phyloP scores from a whole-genome alignment of 2,888 invertebrate species.

The Bedellia somnulentella region DNA sequence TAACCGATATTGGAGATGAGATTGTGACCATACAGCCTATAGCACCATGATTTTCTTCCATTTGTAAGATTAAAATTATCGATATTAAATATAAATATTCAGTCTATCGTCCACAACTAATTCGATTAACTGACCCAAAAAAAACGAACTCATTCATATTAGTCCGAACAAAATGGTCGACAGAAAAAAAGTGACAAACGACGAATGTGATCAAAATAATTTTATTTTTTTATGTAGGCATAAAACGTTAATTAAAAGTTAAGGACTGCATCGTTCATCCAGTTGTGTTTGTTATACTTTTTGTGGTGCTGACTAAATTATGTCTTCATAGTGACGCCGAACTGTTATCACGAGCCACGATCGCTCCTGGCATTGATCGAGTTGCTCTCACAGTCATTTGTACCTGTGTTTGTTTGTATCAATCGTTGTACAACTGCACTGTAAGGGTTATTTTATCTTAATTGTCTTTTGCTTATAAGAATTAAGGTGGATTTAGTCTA shows the following conservation, averaged over 20 bases:
- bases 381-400: conserved; percentile 40
- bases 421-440: too few relatives aligned
- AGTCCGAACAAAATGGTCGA: too few relatives aligned
- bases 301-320: conserved; percentile 51
- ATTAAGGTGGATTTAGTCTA: too few relatives aligned
- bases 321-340: conserved; percentile 51
- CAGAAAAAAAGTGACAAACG: too few relatives aligned
- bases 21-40: too few relatives aligned
- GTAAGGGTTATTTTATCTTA: too few relatives aligned
- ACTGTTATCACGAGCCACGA: conserved; percentile 39
- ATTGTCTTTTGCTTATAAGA: too few relatives aligned
- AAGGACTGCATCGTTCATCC: conserved; percentile 44
- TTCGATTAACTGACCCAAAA: background rate
- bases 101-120: background rate
- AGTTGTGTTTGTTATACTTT: conserved; percentile 32
- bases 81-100: background rate
- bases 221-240: too few relatives aligned
- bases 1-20: too few relatives aligned
- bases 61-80: background rate
- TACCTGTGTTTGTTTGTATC: conserved; percentile 30
- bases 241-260: conserved; percentile 46
- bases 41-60: too few relatives aligned
- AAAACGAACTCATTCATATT: background rate
- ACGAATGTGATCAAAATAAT: too few relatives aligned
- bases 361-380: conserved; percentile 36